Percentiles rank a stretch among this genome's conserved stretches.
These are phyloP conservation scores for Notoglanidium macrostoma DNA, from an alignment of 2,797 vertebrate genomes.

Conservation along the genomic window DNA sequence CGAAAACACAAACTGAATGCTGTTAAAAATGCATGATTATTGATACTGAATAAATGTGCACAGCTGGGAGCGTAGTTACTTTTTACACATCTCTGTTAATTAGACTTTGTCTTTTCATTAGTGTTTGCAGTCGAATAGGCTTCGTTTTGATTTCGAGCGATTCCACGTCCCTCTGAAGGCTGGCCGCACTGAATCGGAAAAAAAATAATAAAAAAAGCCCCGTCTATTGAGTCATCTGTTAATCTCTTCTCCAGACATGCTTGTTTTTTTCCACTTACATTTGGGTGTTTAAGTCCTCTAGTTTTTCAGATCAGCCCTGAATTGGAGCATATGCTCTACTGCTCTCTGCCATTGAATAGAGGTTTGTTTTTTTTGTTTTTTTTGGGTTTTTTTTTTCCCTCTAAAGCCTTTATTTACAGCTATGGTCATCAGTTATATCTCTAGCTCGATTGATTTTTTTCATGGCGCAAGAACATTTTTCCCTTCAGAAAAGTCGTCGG, in stretches of 20 bases:
- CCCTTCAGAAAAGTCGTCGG: conserved; percentile 33
- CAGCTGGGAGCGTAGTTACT: conserved; percentile 42
- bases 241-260: conserved; percentile 40
- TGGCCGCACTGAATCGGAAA: background rate
- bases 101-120: conserved; percentile 24
- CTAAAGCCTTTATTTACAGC: conserved; percentile 39
- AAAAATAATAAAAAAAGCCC: background rate
- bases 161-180: conserved; percentile 25
- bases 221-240: conserved; percentile 28
- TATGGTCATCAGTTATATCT: conserved; percentile 44
- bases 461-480: conserved; percentile 24
- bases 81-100: conserved; percentile 19
- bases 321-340: conserved; percentile 23
- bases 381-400: background rate
- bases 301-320: conserved; percentile 43
- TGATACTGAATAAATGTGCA: background rate
- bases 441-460: conserved; percentile 41
- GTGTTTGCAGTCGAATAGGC: background rate
- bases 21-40: background rate
- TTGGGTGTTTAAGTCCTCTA: conserved; percentile 41
- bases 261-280: conserved; percentile 11
- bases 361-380: background rate
- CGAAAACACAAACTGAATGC: background rate
- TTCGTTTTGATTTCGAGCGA: conserved; percentile 1
- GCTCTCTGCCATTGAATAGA: conserved; percentile 23